phyloP scores from a whole-genome alignment of 2,797 vertebrate genomes.

The Propithecus deckenii region DNA sequence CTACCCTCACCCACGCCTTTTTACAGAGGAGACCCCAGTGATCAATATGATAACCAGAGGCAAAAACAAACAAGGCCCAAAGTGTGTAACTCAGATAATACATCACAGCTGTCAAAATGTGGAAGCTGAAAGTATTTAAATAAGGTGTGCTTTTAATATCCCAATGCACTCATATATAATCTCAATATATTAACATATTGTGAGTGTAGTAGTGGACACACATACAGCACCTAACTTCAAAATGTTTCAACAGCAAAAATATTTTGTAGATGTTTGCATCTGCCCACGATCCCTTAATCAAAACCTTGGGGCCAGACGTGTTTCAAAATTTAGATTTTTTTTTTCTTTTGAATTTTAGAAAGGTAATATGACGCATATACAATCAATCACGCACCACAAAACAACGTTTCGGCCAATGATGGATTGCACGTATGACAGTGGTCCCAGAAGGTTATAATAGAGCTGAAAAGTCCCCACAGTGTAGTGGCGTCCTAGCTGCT shows the following conservation, averaged over 20 bases:
- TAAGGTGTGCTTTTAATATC: neutral
- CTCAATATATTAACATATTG: neutral
- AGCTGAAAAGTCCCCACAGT: neutral
- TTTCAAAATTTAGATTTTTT: neutral
- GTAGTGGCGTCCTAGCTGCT: neutral
- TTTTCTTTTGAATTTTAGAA: neutral
- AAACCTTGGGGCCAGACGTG: neutral
- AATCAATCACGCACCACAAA: neutral
- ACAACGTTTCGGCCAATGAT: neutral
- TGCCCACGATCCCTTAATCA: neutral
- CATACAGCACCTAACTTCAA: neutral
- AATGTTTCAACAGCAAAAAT: neutral
- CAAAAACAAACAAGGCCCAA: neutral
- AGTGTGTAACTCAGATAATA: neutral
- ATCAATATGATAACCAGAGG: neutral
- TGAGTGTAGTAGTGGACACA: neutral
- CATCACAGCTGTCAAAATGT: neutral
- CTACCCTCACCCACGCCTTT: neutral
- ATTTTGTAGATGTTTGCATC: neutral
- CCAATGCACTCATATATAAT: neutral
- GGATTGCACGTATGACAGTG: neutral
- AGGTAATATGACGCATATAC: neutral
- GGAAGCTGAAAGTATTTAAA: neutral
- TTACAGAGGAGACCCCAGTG: neutral
- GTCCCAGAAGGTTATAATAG: neutral